Conservation (phyloP, 2,888 invertebrate species). For the Tuta absoluta region DNA sequence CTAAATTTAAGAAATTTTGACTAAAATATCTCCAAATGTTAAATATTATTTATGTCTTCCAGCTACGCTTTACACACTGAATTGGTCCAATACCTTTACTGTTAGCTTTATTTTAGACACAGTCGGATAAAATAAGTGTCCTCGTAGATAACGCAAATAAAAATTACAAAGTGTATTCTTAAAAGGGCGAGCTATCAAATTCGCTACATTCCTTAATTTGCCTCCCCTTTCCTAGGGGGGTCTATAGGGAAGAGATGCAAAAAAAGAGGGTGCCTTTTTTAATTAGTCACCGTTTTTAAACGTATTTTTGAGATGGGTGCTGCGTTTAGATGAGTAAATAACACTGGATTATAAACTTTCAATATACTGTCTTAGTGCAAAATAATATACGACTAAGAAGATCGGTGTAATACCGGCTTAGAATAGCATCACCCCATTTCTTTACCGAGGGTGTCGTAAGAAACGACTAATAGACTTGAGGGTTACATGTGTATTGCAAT, state of each 20-base stretch:
- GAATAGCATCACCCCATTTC: too few relatives aligned
- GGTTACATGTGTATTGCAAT: too few relatives aligned
- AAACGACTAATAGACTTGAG: too few relatives aligned
- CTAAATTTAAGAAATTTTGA: too few relatives aligned
- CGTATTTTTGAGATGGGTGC: conserved; percentile 49
- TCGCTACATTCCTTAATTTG: conserved; percentile 21
- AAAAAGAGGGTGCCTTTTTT: conserved; percentile 53
- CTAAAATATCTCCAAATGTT: too few relatives aligned
- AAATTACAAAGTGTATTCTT: conserved; percentile 5
- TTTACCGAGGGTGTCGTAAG: too few relatives aligned
- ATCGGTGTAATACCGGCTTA: too few relatives aligned
- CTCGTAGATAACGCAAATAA: not conserved
- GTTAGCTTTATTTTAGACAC: not conserved
- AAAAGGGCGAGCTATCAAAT: conserved; percentile 17
- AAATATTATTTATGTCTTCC: too few relatives aligned
- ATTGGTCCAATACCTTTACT: not conserved
- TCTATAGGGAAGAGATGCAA: conserved; percentile 34
- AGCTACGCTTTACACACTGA: too few relatives aligned
- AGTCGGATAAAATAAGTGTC: not conserved
- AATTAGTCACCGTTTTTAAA: conserved; percentile 70
- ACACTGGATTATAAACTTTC: too few relatives aligned
- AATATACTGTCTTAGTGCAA: too few relatives aligned
- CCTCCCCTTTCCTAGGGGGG: conserved; percentile 29
- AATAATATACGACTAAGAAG: too few relatives aligned
- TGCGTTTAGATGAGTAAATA: conserved; percentile 41